Evolutionary conservation across 2,888 invertebrate genomes (phyloP).

Genomic region (Fissipunctia ypsillon): DNA sequence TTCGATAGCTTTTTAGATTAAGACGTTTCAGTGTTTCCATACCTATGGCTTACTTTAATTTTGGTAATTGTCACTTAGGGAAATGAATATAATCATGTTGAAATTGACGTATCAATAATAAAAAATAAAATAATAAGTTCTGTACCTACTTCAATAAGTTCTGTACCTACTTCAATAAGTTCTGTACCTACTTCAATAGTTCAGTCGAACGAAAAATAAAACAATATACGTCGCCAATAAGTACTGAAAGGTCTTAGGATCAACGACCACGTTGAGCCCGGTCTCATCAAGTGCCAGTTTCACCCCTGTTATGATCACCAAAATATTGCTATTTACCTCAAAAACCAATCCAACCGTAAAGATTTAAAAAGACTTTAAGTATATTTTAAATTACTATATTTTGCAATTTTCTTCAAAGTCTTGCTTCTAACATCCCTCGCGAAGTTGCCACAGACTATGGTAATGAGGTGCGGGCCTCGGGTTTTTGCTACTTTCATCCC

Average conservation of each 20-base stretch:
- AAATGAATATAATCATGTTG: not conserved
- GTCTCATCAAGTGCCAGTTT: not conserved
- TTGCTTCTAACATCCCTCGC: constrained; percentile 68
- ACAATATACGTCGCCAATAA: not conserved
- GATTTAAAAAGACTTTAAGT: constrained; percentile 45
- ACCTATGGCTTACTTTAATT: not conserved
- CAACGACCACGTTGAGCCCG: too few relatives aligned
- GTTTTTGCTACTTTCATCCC: constrained; percentile 81
- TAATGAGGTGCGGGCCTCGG: constrained; percentile 78
- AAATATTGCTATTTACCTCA: constrained; percentile 43
- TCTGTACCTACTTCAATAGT: not conserved
- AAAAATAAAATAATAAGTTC: not conserved
- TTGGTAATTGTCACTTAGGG: not conserved
- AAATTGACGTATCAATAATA: not conserved
- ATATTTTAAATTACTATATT: constrained; percentile 64
- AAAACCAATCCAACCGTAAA: constrained; percentile 36
- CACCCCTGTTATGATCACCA: not conserved
- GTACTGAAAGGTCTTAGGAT: not conserved
- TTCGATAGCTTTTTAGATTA: constrained; percentile 1
- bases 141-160: not conserved
- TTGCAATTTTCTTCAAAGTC: constrained; percentile 60
- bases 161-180: not conserved
- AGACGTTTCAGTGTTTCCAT: not conserved
- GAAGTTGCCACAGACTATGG: constrained; percentile 79
- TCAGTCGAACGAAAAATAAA: not conserved